A percentile compares a stretch with the other conserved stretches of the same genome.
Conservation (phyloP, 1,140 invertebrate species). For the Cydia strobilella region DNA sequence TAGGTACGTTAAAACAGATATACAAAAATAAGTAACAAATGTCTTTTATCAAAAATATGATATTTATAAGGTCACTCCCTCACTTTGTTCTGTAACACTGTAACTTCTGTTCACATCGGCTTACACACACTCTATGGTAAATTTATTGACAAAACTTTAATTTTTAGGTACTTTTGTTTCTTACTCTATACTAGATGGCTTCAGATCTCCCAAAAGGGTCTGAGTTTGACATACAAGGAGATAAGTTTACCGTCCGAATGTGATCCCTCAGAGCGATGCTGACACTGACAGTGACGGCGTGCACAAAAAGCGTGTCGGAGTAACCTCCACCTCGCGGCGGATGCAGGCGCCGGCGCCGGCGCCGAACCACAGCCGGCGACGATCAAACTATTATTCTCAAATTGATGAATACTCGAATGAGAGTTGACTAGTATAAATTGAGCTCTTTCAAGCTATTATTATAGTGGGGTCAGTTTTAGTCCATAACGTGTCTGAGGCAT, state of each 20-base stretch:
- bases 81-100: no score
- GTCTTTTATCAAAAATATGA: no score
- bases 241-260: not conserved
- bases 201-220: not conserved
- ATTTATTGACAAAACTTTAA: not conserved
- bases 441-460: not conserved
- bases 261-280: not conserved
- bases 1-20: no score
- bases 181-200: not conserved
- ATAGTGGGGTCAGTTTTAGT: not conserved
- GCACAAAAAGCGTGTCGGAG: not conserved
- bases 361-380: not conserved
- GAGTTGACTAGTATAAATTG: not conserved
- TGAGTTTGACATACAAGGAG: not conserved
- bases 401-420: not conserved
- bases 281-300: not conserved
- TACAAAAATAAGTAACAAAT: no score
- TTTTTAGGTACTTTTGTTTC: not conserved
- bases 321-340: not conserved
- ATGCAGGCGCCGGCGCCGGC: slow-evolving; percentile 5
- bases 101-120: no score
- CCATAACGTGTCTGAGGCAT: no score
- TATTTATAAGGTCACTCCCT: no score
- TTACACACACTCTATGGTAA: no score
- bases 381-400: not conserved